Evolutionary conservation across 1,140 invertebrate genomes (phyloP), one percentile per base, ranked within the genome.

Genomic region (Drosophila rufa): DNA sequence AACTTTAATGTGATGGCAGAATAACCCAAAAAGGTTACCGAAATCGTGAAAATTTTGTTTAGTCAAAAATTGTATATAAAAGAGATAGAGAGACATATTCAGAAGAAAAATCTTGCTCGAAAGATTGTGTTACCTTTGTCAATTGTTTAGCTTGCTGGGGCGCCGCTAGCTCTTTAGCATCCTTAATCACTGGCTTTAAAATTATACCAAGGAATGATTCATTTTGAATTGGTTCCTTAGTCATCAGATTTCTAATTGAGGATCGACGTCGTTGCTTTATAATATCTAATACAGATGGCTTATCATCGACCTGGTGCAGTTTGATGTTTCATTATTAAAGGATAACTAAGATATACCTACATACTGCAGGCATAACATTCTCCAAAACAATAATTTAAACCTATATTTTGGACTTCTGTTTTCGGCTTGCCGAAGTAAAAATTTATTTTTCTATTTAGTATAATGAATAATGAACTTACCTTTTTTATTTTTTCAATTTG

Each of bases 151-250:
- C 92, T 82, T 93, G 83, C 56, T 93, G 93, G 78, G 92, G 92
- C 69, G 90, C 91, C 92, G 86, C 89, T 70, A 75, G 60, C 58
- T 94, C 93, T 93, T 93, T 94, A 62, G 74, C 62, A 75, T 94
- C 93, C 92, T 93, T 94, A 62, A 90, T 43, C 68, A 95, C 94
- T 19, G 95, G 95, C 92, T 95, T 95, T 74, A 95, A 94, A 92
- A 95, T 94, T 70, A 95, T 93, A 56, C 83, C 91, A 87, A 95
- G 86, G 92, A 95, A 95, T 51, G 75, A 92, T 76, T 92, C 91
- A 59, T 91, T 92, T 67, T 79, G 55, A 60, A 92, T 92, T 36
- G 90, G 91, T 79, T 93, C 86, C 70, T 92, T 92, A 38, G 79
- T 92, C 82, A 82, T 81, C 70, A 89, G 30, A 73, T 58, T 71